These are phyloP conservation scores for Sialia sialis DNA, from an alignment of 2,113 vertebrate species.

Conservation along the genomic window DNA sequence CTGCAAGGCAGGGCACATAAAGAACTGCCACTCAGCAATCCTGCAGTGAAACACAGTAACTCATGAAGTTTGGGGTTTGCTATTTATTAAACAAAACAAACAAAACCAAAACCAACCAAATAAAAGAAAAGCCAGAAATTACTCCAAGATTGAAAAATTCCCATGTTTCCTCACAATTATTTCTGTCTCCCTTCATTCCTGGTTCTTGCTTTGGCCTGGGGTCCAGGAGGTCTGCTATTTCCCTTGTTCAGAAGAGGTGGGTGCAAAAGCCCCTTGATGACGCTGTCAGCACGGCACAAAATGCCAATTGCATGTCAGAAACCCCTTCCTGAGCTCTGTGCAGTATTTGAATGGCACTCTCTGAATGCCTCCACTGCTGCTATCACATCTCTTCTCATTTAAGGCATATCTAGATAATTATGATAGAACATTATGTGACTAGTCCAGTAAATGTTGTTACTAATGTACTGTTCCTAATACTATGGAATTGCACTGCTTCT, in stretches of 20 bases:
- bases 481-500: not conserved
- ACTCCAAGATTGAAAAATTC: not conserved
- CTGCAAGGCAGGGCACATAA: accelerated
- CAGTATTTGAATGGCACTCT: not conserved
- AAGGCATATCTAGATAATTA: not conserved
- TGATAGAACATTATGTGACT: not conserved
- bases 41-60: not conserved
- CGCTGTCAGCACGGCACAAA: not conserved
- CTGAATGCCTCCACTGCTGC: not conserved
- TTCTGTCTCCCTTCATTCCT: not conserved
- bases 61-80: not conserved
- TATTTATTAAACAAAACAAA: not conserved
- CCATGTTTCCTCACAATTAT: not conserved
- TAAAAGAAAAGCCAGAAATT: not conserved
- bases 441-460: not conserved
- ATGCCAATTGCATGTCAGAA: accelerated
- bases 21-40: accelerated
- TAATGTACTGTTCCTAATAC: not conserved
- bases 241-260: not conserved
- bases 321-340: not conserved
- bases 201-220: not conserved
- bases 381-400: not conserved
- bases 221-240: not conserved
- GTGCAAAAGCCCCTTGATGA: not conserved
- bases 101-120: not conserved